Conservation (phyloP, 2,888 invertebrate species). For the Penaeus monodon region DNA sequence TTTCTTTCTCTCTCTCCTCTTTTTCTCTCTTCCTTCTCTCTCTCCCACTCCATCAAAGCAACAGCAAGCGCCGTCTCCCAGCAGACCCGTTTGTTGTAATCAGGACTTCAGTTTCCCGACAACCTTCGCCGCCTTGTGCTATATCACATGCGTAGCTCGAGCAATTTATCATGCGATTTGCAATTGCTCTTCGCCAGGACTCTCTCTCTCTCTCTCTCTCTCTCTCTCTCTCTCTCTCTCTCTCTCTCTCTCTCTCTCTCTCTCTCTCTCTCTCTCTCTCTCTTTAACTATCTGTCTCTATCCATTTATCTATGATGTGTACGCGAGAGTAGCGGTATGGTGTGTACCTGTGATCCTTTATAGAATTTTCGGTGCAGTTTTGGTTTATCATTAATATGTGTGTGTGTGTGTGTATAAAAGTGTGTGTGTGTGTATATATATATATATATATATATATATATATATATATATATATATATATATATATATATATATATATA, state of each 20-base stretch:
- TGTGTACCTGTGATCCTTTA: too few species aligned
- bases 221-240: slow-evolving; percentile 9
- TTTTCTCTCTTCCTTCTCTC: neutral
- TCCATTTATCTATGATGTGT: neutral
- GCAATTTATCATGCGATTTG: slow-evolving; percentile 38
- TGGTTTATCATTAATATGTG: too few species aligned
- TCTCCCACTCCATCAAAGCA: slow-evolving; percentile 7
- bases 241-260: slow-evolving; percentile 27
- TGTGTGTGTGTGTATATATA: too few species aligned
- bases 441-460: too few species aligned
- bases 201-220: neutral
- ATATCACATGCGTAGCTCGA: slow-evolving; percentile 18
- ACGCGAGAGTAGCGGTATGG: too few species aligned
- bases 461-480: too few species aligned
- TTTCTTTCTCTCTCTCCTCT: neutral
- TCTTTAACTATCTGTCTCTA: neutral
- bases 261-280: neutral
- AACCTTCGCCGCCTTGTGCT: neutral
- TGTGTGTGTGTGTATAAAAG: too few species aligned
- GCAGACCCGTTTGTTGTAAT: slow-evolving; percentile 36
- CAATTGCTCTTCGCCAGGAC: slow-evolving; percentile 24
- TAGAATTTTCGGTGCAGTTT: too few species aligned
- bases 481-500: too few species aligned
- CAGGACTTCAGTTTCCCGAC: slow-evolving; percentile 38
- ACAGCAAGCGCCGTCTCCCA: slow-evolving; percentile 43